These are phyloP conservation scores for Oncopeltus fasciatus DNA, from an alignment of 1,140 invertebrate genomes.

Conservation along the genomic window DNA sequence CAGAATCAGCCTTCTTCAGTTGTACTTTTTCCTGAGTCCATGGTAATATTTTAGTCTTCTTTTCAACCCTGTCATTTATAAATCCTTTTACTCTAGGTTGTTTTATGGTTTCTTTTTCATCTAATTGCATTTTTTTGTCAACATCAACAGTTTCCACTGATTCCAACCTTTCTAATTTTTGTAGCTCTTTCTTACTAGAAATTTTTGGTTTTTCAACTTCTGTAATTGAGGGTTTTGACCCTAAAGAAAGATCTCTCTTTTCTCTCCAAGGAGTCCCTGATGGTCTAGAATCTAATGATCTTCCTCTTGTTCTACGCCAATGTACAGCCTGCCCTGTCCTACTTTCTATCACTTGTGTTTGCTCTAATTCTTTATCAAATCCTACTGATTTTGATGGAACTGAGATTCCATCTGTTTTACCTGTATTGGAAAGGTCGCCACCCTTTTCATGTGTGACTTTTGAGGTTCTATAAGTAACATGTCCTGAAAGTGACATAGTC, in stretches of 20 bases:
- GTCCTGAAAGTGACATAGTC: conserved; percentile 26
- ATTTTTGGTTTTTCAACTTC: conserved; percentile 34
- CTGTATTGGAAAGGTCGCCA: conserved; percentile 16
- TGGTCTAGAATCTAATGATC: conserved; percentile 10
- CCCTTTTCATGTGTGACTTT: conserved; percentile 26
- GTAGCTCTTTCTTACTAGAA: too few species aligned
- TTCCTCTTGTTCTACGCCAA: conserved; percentile 19
- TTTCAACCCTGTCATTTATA: too few species aligned
- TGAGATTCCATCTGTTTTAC: background rate
- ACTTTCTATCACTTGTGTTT: background rate
- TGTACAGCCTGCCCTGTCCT: conserved; percentile 10
- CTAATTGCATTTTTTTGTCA: too few species aligned
- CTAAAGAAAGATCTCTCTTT: conserved; percentile 20
- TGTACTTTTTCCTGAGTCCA: conserved; percentile 30
- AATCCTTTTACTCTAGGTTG: too few species aligned
- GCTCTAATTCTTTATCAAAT: background rate
- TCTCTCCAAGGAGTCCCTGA: conserved; percentile 20
- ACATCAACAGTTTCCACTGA: too few species aligned
- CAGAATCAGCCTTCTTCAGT: conserved; percentile 26
- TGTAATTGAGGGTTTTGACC: conserved; percentile 33
- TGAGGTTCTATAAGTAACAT: conserved; percentile 23
- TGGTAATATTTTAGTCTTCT: conserved; percentile 24
- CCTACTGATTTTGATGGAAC: background rate
- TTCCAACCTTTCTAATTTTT: conserved; percentile 30
- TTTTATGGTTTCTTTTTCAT: too few species aligned